Evolutionary conservation across 2,888 invertebrate genomes (phyloP).

Genomic region (Crossocerus cetratus): DNA sequence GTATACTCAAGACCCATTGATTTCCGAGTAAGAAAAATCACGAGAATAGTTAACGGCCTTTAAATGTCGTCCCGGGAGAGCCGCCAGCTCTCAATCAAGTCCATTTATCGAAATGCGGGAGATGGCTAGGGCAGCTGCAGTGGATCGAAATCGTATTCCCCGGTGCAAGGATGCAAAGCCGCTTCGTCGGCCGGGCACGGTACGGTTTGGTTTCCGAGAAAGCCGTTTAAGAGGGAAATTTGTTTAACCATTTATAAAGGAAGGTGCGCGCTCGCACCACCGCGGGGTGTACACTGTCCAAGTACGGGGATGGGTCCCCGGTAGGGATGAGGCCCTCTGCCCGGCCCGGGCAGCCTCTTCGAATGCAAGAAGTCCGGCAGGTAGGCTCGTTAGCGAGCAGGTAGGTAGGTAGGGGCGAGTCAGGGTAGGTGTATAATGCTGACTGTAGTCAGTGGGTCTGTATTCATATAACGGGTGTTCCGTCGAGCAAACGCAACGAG

Average conservation of each 20-base stretch:
- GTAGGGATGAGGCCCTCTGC: constrained; percentile 49
- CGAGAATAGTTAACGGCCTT: too few species aligned
- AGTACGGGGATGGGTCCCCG: constrained; percentile 54
- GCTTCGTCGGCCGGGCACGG: constrained; percentile 3
- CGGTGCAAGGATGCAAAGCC: constrained; percentile 9
- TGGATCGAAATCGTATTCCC: constrained; percentile 1
- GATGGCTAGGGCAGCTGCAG: neutral
- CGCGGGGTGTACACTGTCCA: constrained; percentile 58
- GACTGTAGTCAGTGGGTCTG: constrained; percentile 70
- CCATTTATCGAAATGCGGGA: neutral
- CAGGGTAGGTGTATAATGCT: constrained; percentile 67
- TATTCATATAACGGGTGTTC: constrained; percentile 71
- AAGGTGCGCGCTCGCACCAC: constrained; percentile 62
- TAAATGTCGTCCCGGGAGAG: neutral
- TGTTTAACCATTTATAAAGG: constrained; percentile 70
- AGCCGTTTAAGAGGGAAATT: constrained; percentile 69
- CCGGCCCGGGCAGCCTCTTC: constrained; percentile 64
- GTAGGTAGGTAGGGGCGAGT: constrained; percentile 68
- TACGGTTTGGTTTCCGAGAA: constrained; percentile 59
- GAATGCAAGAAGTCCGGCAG: constrained; percentile 75
- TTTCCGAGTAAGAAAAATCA: neutral
- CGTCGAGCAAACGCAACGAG: too few species aligned
- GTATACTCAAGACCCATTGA: neutral
- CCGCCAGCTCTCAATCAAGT: neutral
- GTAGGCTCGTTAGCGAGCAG: constrained; percentile 76